A percentile compares a stretch with the other conserved stretches of the same genome.
Conservation (phyloP, 2,888 invertebrate genomes). For the Acleris sparsana region DNA sequence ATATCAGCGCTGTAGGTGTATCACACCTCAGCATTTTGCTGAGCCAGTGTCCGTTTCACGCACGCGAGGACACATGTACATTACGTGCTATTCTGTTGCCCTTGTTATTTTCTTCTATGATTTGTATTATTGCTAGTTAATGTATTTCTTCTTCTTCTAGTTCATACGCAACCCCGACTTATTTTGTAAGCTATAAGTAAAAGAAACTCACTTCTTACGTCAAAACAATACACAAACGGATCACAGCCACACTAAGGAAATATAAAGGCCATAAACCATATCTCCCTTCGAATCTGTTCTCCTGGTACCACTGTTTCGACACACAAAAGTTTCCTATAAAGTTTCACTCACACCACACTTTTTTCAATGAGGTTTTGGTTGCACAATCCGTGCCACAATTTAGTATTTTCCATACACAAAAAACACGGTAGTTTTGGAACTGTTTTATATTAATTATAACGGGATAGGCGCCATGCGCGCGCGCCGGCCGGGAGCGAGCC, state of each 20-base stretch:
- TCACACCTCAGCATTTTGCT: too few species aligned
- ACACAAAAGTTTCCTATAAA: conserved; percentile 7
- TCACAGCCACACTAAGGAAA: conserved; percentile 19
- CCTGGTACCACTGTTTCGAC: conserved; percentile 42
- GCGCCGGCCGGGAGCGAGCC: conserved; percentile 19
- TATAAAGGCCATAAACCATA: conserved; percentile 37
- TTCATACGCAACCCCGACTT: too few species aligned
- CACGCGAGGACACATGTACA: too few species aligned
- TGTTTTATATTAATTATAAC: conserved; percentile 8
- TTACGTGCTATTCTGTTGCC: too few species aligned
- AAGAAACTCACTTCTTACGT: conserved; percentile 18
- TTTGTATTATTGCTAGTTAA: too few species aligned
- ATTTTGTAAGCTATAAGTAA: background rate
- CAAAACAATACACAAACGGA: conserved; percentile 1
- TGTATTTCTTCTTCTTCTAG: too few species aligned
- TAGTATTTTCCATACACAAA: too few species aligned
- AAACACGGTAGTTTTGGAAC: too few species aligned
- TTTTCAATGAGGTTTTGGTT: background rate
- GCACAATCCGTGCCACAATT: too few species aligned
- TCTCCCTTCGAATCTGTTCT: conserved; percentile 54
- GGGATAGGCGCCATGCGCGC: conserved; percentile 18
- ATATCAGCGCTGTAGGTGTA: too few species aligned
- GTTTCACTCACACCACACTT: background rate
- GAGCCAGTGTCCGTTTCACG: too few species aligned
- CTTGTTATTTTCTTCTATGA: too few species aligned